These are phyloP conservation scores for Eupeodes corollae DNA, from an alignment of 1,140 invertebrate species.

Conservation along the genomic window DNA sequence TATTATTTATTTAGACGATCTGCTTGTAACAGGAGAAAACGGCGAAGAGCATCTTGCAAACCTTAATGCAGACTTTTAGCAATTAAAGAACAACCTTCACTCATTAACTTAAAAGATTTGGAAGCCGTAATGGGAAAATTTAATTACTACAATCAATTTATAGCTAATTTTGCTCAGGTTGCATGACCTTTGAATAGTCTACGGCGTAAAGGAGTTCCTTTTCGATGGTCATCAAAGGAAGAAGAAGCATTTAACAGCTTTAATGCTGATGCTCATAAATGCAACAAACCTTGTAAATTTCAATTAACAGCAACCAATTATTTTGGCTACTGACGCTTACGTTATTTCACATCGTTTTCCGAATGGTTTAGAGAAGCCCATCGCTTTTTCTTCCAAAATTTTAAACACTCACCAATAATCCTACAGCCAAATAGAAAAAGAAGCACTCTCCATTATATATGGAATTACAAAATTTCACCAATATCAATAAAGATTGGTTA, in stretches of 20 bases:
- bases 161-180: too few species aligned
- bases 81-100: neutral
- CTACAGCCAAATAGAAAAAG: constrained; percentile 28
- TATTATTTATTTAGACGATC: neutral
- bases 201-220: too few species aligned
- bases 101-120: neutral
- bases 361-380: constrained; percentile 25
- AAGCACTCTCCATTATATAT: constrained; percentile 38
- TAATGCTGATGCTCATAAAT: neutral
- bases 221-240: too few species aligned
- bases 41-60: constrained; percentile 11
- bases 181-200: too few species aligned
- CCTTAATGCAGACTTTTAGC: neutral
- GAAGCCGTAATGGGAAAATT: too few species aligned
- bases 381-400: constrained; percentile 4
- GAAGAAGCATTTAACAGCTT: neutral
- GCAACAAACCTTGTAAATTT: neutral
- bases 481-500: too few species aligned
- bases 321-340: constrained; percentile 42
- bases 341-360: constrained; percentile 37
- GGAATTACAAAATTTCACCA: constrained; percentile 37
- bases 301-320: neutral
- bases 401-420: constrained; percentile 13
- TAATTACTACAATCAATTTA: too few species aligned
- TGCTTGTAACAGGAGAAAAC: neutral